Conservation (phyloP, 2,888 invertebrate species). For the Gandaritis pyraliata region DNA sequence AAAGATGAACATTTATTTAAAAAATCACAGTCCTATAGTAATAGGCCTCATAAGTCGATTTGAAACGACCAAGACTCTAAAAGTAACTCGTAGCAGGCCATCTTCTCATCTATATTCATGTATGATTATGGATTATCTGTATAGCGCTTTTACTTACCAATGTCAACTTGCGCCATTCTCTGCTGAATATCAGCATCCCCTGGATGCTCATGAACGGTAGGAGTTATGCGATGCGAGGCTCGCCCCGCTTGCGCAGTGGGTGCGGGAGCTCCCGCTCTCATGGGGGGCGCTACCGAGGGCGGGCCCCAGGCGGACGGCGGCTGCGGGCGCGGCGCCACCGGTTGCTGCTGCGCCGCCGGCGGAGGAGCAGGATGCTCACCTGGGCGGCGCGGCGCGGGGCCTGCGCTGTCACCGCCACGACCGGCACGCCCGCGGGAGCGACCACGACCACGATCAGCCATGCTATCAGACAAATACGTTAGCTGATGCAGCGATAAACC, state of each 20-base stretch:
- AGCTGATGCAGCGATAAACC: too few species aligned
- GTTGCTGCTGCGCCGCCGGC: slow-evolving; percentile 49
- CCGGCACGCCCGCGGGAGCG: slow-evolving; percentile 72
- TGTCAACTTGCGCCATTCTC: slow-evolving; percentile 63
- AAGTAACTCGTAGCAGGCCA: too few species aligned
- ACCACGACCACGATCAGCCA: slow-evolving; percentile 72
- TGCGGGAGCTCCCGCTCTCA: slow-evolving; percentile 65
- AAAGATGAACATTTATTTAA: too few species aligned
- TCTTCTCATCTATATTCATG: too few species aligned
- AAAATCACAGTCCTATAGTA: too few species aligned
- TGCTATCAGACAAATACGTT: slow-evolving; percentile 30
- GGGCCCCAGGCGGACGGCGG: slow-evolving; percentile 75
- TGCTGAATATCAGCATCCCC: slow-evolving; percentile 73
- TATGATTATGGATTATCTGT: too few species aligned
- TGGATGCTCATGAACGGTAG: slow-evolving; percentile 68
- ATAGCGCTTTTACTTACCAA: slow-evolving; percentile 44
- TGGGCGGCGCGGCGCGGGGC: slow-evolving; percentile 58
- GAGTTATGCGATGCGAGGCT: slow-evolving; percentile 64
- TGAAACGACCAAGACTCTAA: too few species aligned
- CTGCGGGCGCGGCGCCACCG: slow-evolving; percentile 59
- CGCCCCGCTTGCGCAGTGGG: slow-evolving; percentile 61
- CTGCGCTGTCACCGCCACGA: slow-evolving; percentile 54
- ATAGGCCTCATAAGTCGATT: too few species aligned
- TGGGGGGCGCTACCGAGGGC: slow-evolving; percentile 62
- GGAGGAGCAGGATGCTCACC: slow-evolving; percentile 54